Evolutionary conservation across 2,888 invertebrate species (phyloP).

Genomic region (Tachina lurida): DNA sequence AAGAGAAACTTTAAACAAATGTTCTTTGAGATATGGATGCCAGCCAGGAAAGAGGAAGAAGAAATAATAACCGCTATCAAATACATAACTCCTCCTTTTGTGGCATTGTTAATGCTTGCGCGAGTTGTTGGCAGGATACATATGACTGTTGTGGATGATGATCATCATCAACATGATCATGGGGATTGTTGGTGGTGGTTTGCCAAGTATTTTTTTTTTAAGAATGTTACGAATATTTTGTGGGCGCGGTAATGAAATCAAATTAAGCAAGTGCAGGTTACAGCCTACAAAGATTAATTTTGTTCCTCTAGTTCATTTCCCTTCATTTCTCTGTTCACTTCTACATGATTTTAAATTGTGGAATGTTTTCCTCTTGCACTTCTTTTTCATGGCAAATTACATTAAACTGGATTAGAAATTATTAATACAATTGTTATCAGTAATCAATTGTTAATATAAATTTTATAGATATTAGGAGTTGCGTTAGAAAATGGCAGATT

Average conservation of each 20-base stretch:
- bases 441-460: slow-evolving; percentile 27
- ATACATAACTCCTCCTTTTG: slow-evolving; percentile 70
- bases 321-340: slow-evolving; percentile 1
- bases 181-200: slow-evolving; percentile 26
- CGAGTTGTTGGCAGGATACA: slow-evolving; percentile 52
- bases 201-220: slow-evolving; percentile 4
- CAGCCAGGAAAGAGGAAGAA: slow-evolving; percentile 45
- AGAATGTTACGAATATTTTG: slow-evolving; percentile 71
- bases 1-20: slow-evolving; percentile 73
- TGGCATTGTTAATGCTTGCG: slow-evolving; percentile 67
- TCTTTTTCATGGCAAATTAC: background rate
- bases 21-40: slow-evolving; percentile 49
- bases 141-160: slow-evolving; percentile 30
- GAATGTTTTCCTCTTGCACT: background rate
- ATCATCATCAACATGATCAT: slow-evolving; percentile 43
- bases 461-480: slow-evolving; percentile 18
- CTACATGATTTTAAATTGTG: slow-evolving; percentile 22
- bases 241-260: slow-evolving; percentile 83
- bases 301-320: background rate
- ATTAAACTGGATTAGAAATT: slow-evolving; percentile 24
- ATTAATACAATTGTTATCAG: slow-evolving; percentile 2
- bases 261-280: slow-evolving; percentile 81
- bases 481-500: background rate
- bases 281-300: slow-evolving; percentile 72
- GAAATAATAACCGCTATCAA: slow-evolving; percentile 67